Evolutionary conservation across 2,888 invertebrate species (phyloP).

Genomic region (Apodemia mormo): DNA sequence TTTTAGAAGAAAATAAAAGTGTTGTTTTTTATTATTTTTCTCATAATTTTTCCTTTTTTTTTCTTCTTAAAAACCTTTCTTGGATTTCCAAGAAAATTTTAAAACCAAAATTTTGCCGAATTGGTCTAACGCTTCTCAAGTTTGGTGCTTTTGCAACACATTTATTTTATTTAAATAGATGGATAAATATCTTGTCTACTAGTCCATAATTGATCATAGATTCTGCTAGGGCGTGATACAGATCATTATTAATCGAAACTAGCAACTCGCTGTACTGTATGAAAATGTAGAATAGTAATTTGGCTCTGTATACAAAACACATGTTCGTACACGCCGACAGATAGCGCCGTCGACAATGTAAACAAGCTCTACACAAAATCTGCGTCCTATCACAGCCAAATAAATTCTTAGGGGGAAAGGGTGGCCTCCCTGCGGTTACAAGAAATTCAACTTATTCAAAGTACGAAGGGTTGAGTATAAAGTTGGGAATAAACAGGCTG

Average conservation of each 20-base stretch:
- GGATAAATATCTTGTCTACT: too few species aligned
- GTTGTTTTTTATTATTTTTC: too few species aligned
- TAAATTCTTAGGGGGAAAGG: slow-evolving; percentile 40
- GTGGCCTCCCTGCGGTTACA: not conserved
- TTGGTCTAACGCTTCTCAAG: too few species aligned
- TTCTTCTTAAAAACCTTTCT: too few species aligned
- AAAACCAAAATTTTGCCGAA: too few species aligned
- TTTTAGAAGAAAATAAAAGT: too few species aligned
- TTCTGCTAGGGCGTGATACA: not conserved
- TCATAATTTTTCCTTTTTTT: too few species aligned
- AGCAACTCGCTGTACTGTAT: not conserved
- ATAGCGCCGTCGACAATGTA: slow-evolving; percentile 36
- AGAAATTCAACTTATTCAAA: slow-evolving; percentile 18
- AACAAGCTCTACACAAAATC: slow-evolving; percentile 50
- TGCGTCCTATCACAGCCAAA: slow-evolving; percentile 60
- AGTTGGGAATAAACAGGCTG: slow-evolving; percentile 29
- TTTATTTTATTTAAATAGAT: too few species aligned
- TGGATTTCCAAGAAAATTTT: too few species aligned
- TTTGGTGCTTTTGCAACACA: too few species aligned
- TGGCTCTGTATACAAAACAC: slow-evolving; percentile 11
- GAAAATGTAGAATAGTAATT: slow-evolving; percentile 16
- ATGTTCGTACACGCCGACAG: not conserved
- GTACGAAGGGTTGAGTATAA: slow-evolving; percentile 35
- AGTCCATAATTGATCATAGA: too few species aligned
- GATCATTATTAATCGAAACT: not conserved